These are phyloP conservation scores for Zaprionus ornatus DNA, from an alignment of 1,140 invertebrate genomes.

Conservation along the genomic window DNA sequence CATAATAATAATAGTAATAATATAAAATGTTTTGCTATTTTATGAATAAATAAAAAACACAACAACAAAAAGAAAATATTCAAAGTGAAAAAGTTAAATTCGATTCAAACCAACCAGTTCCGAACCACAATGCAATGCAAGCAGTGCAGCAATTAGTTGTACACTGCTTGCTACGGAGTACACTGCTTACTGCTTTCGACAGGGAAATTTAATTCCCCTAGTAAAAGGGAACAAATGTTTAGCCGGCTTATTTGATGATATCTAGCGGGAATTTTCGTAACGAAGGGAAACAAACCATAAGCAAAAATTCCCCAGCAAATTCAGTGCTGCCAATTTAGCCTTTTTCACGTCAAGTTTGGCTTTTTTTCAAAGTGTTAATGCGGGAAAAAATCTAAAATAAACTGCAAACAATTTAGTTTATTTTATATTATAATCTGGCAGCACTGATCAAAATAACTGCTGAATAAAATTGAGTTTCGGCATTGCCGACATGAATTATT, in stretches of 20 bases:
- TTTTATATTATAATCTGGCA: no score
- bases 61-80: conserved; percentile 20
- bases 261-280: background rate
- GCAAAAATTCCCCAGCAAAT: background rate
- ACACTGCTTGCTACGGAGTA: background rate
- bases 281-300: background rate
- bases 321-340: no score
- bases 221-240: background rate
- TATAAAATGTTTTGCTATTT: conserved; percentile 68
- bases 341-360: no score
- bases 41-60: conserved; percentile 65
- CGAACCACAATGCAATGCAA: conserved; percentile 1
- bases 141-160: background rate
- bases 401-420: no score
- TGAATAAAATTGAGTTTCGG: conserved; percentile 5
- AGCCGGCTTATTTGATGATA: background rate
- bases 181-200: conserved; percentile 4
- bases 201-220: background rate
- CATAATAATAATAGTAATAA: conserved; percentile 41
- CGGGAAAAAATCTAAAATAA: no score
- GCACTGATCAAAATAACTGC: background rate
- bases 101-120: background rate
- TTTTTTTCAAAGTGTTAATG: no score
- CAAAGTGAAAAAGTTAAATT: conserved; percentile 5
- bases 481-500: background rate